A percentile compares a stretch with the other conserved stretches of the same genome.
These are phyloP conservation scores for Brevimyrus niger DNA, from an alignment of 2,113 vertebrate species.

Conservation along the genomic window DNA sequence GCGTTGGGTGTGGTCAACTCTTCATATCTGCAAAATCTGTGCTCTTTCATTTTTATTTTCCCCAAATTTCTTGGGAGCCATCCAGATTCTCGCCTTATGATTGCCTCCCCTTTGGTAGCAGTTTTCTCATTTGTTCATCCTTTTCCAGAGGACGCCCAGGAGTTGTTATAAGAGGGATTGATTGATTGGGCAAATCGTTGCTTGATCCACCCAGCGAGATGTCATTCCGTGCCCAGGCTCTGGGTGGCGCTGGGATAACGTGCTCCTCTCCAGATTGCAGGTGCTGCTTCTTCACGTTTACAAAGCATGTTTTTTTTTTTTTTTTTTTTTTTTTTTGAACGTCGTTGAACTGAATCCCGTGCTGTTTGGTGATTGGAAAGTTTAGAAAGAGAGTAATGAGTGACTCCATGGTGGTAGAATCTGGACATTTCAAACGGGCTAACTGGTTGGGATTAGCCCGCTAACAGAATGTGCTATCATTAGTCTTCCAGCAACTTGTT, in stretches of 20 bases:
- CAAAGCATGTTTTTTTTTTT: neutral
- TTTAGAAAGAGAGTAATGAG: neutral
- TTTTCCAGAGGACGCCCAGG: neutral
- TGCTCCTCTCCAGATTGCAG: neutral
- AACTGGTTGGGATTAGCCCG: neutral
- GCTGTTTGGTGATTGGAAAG: neutral
- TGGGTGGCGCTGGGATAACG: neutral
- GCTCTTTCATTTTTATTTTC: neutral
- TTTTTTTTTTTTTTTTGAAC: too few relatives aligned
- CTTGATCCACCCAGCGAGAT: neutral
- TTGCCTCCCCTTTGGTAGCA: neutral
- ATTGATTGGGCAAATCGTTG: neutral
- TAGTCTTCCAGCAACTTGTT: neutral
- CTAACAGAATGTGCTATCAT: neutral
- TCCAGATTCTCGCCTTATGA: neutral
- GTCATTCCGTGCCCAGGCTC: neutral
- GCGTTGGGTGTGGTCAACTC: slow-evolving; percentile 31
- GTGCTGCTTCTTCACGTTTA: neutral
- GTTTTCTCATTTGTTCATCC: neutral
- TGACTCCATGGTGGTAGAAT: neutral
- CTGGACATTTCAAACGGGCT: neutral
- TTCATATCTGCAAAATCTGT: slow-evolving; percentile 22
- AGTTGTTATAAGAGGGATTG: neutral
- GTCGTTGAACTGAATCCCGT: neutral
- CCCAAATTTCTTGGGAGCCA: neutral